These are phyloP conservation scores for Triplophysa yarkandensis DNA, from an alignment of 2,797 vertebrate genomes.

Conservation along the genomic window DNA sequence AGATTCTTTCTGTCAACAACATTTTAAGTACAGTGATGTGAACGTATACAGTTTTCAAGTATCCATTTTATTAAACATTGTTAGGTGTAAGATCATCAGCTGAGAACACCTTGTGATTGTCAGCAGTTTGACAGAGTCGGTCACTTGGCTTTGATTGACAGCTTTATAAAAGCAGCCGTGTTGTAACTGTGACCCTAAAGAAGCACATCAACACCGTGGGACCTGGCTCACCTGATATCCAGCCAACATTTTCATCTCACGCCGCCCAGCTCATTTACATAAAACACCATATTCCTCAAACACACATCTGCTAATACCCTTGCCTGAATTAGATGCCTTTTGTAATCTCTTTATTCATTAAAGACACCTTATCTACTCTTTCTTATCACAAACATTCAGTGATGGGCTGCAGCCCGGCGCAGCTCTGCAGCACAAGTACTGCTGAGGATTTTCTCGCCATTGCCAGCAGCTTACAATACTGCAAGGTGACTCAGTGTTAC, in stretches of 20 bases:
- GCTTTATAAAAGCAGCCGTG: constrained; percentile 4
- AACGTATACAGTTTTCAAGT: neutral
- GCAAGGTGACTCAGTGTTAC: constrained; percentile 83
- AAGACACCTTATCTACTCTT: constrained; percentile 18
- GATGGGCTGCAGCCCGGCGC: constrained; percentile 60
- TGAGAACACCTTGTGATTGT: constrained; percentile 26
- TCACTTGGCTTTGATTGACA: constrained; percentile 35
- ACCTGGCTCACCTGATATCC: constrained; percentile 2
- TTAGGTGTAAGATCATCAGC: neutral
- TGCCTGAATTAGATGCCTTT: constrained; percentile 27
- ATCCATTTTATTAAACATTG: constrained; percentile 4
- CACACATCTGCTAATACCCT: constrained; percentile 12
- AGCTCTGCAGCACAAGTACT: constrained; percentile 66
- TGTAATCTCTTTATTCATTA: constrained; percentile 26
- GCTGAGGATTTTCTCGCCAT: constrained; percentile 63
- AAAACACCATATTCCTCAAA: constrained; percentile 26
- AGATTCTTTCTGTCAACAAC: neutral
- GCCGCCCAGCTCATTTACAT: constrained; percentile 1
- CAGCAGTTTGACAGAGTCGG: constrained; percentile 18
- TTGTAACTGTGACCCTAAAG: constrained; percentile 23
- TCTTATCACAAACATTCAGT: constrained; percentile 2
- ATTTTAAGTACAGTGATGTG: neutral
- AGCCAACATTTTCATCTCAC: constrained; percentile 12
- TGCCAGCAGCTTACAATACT: constrained; percentile 76
- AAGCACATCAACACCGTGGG: constrained; percentile 4